Base-by-base conservation (phyloP, 2,797 vertebrate species). In the Crenuchus spilurus region DNA sequence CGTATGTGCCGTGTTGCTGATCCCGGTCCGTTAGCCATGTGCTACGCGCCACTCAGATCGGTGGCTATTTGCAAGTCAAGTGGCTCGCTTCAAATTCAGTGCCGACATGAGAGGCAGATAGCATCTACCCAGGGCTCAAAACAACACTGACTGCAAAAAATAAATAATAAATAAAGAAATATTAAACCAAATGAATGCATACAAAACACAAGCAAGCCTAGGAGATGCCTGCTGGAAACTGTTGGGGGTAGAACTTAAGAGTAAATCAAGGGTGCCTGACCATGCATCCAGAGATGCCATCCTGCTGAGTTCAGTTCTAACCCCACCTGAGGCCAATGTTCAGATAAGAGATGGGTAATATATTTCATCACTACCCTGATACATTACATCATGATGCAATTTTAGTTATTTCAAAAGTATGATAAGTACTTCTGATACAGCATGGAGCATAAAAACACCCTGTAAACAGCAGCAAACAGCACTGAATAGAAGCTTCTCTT, bases 1-100 rank as follows among this genome's bases (percentile, higher is more conserved):
- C 52, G 64, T 72, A 42, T 57, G 73, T 46, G 66, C 52, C 60
- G 72, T 39, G 44, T 72, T 60, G 60, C 67, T 66, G 70, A 81
- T 76, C 74, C 73, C 60, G 62, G 62, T 68, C 55, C 37, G 68
- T 72, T 77, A 67, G 61, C 49, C 67, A 35, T 70, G 65, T 52
- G 52, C 24, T 42, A 71, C 60, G 71, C 44, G 62, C 54, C 77
- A 46, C 65, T 81, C 61, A 75, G 44, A 31, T 70, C 55, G 16
- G 24, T 52, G 39, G 51, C 62, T 52, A 84, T 84, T 79, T 82
- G 77, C 80, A 82, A 79, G 74, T 83, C 77, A 81, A 80, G 79
- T 52, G 33, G 35, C 61, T 72, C 46, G 28, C 70, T 80, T 75
- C 63, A 57, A 62, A 80, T 81, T 77, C 77, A 81, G 55, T 16